These are phyloP conservation scores for Symphodus melops DNA, from an alignment of 2,113 vertebrate genomes.

Conservation along the genomic window DNA sequence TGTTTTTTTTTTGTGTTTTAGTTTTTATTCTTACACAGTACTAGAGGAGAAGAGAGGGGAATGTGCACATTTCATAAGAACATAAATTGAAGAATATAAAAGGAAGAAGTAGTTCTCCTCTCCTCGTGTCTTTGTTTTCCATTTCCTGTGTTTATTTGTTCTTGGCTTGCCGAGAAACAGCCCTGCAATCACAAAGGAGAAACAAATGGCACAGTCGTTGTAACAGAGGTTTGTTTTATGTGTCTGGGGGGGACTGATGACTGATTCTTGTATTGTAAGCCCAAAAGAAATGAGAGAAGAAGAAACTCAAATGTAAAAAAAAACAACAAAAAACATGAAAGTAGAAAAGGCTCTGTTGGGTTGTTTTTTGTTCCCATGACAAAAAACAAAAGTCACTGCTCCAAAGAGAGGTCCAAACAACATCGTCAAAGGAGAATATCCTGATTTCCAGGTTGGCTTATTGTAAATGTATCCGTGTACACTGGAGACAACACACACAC, in stretches of 20 bases:
- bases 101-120: neutral
- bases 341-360: slow-evolving; percentile 10
- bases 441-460: neutral
- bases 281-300: slow-evolving; percentile 20
- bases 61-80: neutral
- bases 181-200: slow-evolving; percentile 21
- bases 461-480: neutral
- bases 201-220: slow-evolving; percentile 33
- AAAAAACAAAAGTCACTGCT: slow-evolving; percentile 34
- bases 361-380: slow-evolving; percentile 29
- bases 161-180: slow-evolving; percentile 16
- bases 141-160: slow-evolving; percentile 27
- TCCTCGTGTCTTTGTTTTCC: slow-evolving; percentile 2
- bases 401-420: slow-evolving; percentile 7
- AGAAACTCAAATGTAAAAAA: slow-evolving; percentile 9
- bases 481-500: neutral
- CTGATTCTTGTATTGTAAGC: slow-evolving; percentile 11
- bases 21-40: neutral
- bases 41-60: neutral
- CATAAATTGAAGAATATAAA: neutral
- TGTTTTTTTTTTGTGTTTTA: neutral
- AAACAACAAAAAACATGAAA: slow-evolving; percentile 34
- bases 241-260: slow-evolving; percentile 2
- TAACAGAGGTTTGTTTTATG: slow-evolving; percentile 35
- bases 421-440: neutral